Evolutionary conservation across 2,113 vertebrate species (phyloP).

Genomic region (Anguilla rostrata): DNA sequence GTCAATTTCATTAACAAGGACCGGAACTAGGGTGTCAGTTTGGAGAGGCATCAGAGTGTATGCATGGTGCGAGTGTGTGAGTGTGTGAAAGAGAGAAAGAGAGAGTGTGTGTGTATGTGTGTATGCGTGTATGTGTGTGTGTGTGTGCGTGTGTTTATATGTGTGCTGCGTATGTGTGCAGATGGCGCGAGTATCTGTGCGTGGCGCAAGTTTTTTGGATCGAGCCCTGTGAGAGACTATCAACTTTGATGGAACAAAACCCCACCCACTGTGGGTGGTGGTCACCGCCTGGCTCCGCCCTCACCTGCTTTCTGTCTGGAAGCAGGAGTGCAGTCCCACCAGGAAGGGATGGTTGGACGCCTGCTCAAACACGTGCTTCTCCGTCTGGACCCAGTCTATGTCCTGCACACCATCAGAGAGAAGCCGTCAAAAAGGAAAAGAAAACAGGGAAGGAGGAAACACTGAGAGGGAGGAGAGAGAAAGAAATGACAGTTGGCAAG

Average conservation of each 20-base stretch:
- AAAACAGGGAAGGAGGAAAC: conserved; percentile 4
- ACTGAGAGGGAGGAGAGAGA: not conserved
- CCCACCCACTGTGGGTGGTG: not conserved
- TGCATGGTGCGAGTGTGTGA: not conserved
- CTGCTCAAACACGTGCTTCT: conserved; percentile 98
- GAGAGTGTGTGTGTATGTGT: no score
- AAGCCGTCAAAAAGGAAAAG: not conserved
- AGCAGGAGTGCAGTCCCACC: conserved; percentile 96
- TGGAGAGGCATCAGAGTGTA: not conserved
- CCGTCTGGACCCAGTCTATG: conserved; percentile 98
- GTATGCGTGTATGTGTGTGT: not conserved
- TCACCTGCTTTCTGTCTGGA: conserved; percentile 99
- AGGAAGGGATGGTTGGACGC: conserved; percentile 98
- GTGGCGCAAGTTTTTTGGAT: no score
- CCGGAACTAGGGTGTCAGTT: not conserved
- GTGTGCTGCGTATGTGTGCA: not conserved
- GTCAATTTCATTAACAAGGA: not conserved
- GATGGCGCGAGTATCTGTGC: no score
- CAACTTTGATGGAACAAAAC: no score
- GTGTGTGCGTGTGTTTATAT: not conserved
- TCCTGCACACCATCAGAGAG: conserved; percentile 72
- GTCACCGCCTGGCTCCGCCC: conserved; percentile 4
- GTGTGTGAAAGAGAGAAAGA: not conserved
- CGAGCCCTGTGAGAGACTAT: no score
- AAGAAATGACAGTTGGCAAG: not conserved